phyloP scores from a whole-genome alignment of 2,888 invertebrate species.

The Diabrotica balteata region DNA sequence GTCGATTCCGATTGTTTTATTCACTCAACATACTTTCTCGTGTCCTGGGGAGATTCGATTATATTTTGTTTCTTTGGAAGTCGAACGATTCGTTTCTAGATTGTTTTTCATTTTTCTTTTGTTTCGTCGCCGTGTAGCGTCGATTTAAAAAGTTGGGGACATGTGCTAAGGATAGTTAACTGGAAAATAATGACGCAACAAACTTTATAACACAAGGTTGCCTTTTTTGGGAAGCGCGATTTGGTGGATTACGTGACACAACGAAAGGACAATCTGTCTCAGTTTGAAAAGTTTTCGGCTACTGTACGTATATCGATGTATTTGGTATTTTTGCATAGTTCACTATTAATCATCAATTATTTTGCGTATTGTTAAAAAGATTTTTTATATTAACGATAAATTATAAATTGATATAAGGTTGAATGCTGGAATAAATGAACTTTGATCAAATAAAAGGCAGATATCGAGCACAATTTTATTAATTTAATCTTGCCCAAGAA shows the following conservation, averaged over 20 bases:
- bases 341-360: no score
- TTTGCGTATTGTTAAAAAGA: no score
- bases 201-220: conserved; percentile 1
- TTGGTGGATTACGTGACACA: neutral
- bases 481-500: no score
- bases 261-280: neutral
- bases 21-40: conserved; percentile 31
- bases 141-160: conserved; percentile 7
- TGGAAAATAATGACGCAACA: conserved; percentile 1
- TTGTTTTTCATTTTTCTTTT: conserved; percentile 23
- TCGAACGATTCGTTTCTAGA: conserved; percentile 20
- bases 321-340: no score
- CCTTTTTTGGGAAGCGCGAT: neutral
- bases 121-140: conserved; percentile 1
- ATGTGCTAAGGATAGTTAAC: conserved; percentile 2
- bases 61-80: conserved; percentile 28
- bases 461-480: no score
- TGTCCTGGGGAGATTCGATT: conserved; percentile 31
- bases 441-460: no score
- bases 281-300: no score
- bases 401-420: no score
- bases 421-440: no score
- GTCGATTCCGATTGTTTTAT: conserved; percentile 37
- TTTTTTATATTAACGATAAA: no score
- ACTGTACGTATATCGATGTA: no score